Evolutionary conservation across 2,113 vertebrate species (phyloP).

Genomic region (Danio rerio): GRCz12tu NC_133176.1:35003501-35004000

Average conservation of each 20-base stretch:
- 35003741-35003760: too few relatives aligned
- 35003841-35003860: too few relatives aligned
- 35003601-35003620: too few relatives aligned
- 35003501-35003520: background rate
- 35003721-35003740: too few relatives aligned
- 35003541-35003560: background rate
- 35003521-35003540: too few relatives aligned
- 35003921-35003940: background rate
- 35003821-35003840: too few relatives aligned
- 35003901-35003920: background rate
- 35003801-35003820: too few relatives aligned
- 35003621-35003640: too few relatives aligned
- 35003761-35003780: too few relatives aligned
- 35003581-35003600: background rate
- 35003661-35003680: background rate
- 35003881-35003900: background rate
- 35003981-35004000: conserved; percentile 51
- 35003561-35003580: background rate
- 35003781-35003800: too few relatives aligned
- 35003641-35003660: background rate
- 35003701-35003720: background rate
- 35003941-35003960: background rate
- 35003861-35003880: background rate
- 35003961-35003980: conserved; percentile 60
- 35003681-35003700: background rate